Evolutionary conservation across 2,888 invertebrate species (phyloP), one percentile per base, ranked within the genome.

Genomic region (Scrobipalpa atriplicella): DNA sequence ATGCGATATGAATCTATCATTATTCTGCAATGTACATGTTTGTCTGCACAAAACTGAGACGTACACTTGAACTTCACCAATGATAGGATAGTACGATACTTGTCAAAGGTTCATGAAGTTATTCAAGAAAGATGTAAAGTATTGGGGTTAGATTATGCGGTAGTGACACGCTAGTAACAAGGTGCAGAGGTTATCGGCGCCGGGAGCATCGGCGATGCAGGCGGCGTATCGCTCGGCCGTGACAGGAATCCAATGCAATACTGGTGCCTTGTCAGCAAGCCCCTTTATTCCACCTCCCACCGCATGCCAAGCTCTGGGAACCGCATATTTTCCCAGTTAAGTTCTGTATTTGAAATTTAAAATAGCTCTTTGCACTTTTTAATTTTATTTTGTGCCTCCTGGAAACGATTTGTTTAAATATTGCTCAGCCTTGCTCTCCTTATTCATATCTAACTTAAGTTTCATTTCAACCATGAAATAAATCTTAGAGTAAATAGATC

Each of bases 211-310:
- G 75, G 72, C 78, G 72, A 90, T 89, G 89, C 92, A 90, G 90
- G 90, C 90, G 85, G 84, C 81, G 80, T 79, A 81, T 77, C 71
- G 71, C 74, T 72, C 36, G 41, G 68, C 82, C 91, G 90, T 91
- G 91, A 89, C 87, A 82, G 73, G 88, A 87, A 89, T 90, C 77
- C 78, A 81, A 78, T 83, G 78, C 78, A 77, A 78, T 80, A 85
- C 86, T 78, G 76, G 77, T 80, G 85, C 86, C 86, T 84, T 84
- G 86, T 84, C 82, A 80, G 83, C 82, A 85, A 83, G 82, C 77
- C 78, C 81, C 82, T 84, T 84, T 81, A 76, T 81, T 79, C 75
- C 73, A 73, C 71, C 75, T 75, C 74, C 73, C 77, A 78, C 78
- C 75, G 75, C 77, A 77, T 75, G 75, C 72, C 74, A 10, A 36